Percentiles rank a stretch among this genome's conserved stretches.
Conservation (phyloP, 2,797 vertebrate genomes). For the Lagocephalus sceleratus region DNA sequence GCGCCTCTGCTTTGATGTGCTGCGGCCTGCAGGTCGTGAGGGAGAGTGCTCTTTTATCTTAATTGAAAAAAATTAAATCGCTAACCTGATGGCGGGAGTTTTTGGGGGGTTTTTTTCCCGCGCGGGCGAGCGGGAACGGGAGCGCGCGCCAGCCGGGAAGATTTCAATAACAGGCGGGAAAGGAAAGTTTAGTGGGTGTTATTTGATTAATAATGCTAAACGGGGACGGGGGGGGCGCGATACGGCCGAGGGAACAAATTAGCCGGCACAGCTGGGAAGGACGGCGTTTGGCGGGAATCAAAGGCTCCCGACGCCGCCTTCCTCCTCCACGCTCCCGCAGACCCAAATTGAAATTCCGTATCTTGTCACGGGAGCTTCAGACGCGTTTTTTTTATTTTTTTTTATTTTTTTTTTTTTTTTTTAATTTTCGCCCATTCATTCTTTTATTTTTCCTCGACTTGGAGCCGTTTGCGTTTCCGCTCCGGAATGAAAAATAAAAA, state of each 20-base stretch:
- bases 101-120: no score
- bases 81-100: constrained; percentile 80
- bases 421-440: constrained; percentile 40
- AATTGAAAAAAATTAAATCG: constrained; percentile 84
- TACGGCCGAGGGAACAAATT: constrained; percentile 66
- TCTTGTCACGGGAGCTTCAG: constrained; percentile 68
- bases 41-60: constrained; percentile 77
- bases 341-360: constrained; percentile 74
- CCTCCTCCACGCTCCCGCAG: constrained; percentile 63
- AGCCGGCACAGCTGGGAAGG: constrained; percentile 65
- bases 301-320: constrained; percentile 64
- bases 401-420: constrained; percentile 13
- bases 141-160: constrained; percentile 6
- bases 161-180: no score
- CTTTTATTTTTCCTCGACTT: constrained; percentile 17
- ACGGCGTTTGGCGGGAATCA: constrained; percentile 65
- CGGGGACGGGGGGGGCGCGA: constrained; percentile 53
- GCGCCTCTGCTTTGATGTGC: constrained; percentile 73
- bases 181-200: constrained; percentile 74
- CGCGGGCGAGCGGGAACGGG: no score
- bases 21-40: constrained; percentile 70
- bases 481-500: background rate
- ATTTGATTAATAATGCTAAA: constrained; percentile 80
- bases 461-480: constrained; percentile 12
- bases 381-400: constrained; percentile 57